These are phyloP conservation scores for Platycnemis pennipes DNA, from an alignment of 2,888 invertebrate species.

Conservation along the genomic window DNA sequence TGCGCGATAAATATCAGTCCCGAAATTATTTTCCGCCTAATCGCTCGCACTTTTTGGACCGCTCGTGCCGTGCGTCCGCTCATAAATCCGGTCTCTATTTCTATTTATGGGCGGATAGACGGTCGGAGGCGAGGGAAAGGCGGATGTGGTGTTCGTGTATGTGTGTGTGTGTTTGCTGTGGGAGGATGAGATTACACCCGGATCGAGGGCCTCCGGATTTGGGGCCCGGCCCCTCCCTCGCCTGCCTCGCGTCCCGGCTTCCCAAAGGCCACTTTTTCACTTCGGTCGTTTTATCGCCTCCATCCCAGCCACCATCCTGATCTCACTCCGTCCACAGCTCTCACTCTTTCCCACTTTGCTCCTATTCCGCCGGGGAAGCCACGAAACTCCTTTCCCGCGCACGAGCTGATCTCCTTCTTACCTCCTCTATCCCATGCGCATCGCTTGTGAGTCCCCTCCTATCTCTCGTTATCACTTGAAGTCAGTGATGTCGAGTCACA, in stretches of 20 bases:
- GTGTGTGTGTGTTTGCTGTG: too few relatives aligned
- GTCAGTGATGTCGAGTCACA: neutral
- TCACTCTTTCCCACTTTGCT: neutral
- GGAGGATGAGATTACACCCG: neutral
- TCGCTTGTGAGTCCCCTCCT: neutral
- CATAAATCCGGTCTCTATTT: slow-evolving; percentile 17
- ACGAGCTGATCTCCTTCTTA: neutral
- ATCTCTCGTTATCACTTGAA: slow-evolving; percentile 45
- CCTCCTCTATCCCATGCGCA: too few relatives aligned
- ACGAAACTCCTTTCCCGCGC: neutral
- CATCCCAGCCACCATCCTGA: neutral
- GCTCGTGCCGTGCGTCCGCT: neutral
- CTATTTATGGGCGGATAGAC: slow-evolving; percentile 12
- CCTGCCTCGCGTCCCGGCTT: neutral
- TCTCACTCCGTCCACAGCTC: neutral
- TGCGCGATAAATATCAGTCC: neutral
- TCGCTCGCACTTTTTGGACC: slow-evolving; percentile 17
- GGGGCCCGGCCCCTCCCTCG: neutral
- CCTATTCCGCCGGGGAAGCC: too few relatives aligned
- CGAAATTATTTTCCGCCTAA: neutral
- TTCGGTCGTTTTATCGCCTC: slow-evolving; percentile 23
- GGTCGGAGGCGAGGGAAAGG: neutral
- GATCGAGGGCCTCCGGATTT: neutral
- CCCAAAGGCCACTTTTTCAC: neutral
- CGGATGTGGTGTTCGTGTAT: neutral